Base-by-base conservation (phyloP, 2,888 invertebrate species). In the Apotomis turbidana region DNA sequence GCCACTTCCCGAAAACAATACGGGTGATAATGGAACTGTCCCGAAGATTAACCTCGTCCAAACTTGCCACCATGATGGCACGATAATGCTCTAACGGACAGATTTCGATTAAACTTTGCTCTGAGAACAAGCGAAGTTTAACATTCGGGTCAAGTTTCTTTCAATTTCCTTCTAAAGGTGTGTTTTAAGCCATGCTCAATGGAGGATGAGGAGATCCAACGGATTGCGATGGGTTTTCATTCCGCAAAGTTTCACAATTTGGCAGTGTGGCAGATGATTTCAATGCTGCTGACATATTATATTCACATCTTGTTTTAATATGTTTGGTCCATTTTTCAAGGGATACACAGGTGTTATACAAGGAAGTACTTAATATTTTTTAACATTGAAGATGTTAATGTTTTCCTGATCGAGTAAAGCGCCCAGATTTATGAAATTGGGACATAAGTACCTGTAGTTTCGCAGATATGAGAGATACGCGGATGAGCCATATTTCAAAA, bases 31-130 rank as follows among this genome's bases (percentile, higher is more conserved):
- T 49, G 12, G 49, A 41, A 41, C 41, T 5, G n/a, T n/a, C 27
- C 41, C 41, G 0, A 27, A 61, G 54, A 52, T 52, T 38, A 27
- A 36, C 61, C 13, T 54, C 41, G 41, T 49, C 27, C 5, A 44
- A 62, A 3, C 36, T 62, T 57, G 46, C 1, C 13, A 38, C 38
- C 38, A 5, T 9, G 8, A 38, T 36, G 27, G 15, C 3, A 5
- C 27, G 69, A 62, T 62, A 69, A 9, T 52, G 27, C 8, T 6
- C 41, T 27, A 61, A 51, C 9, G n/a, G 70, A 13, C 59, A 54
- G 55, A 60, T 66, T 60, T 60, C 66, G 54, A 54, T 71, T 60
- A 10, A 71, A 70, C 63, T 70, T 58, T 15, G 13, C 57, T 12
- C 15, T 15, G 41, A 52, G 27, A 46, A 69, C 61, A 55, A 41